Conservation (phyloP, 2,797 vertebrate genomes). For the Hippopotamyrus pictus region DNA sequence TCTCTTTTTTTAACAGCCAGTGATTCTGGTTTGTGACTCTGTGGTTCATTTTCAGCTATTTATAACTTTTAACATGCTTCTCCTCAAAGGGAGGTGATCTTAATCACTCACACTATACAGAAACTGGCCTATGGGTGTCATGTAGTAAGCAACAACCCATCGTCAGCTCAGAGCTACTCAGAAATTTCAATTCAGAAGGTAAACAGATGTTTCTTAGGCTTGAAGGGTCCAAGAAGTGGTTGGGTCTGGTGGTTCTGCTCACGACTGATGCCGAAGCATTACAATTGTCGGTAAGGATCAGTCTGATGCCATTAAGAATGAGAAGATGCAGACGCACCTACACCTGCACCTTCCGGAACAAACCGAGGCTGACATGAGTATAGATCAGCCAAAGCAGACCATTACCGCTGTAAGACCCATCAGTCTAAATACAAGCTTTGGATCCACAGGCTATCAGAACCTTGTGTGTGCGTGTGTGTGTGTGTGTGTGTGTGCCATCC, state of each 20-base stretch:
- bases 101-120: not conserved
- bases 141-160: not conserved
- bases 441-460: not conserved
- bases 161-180: not conserved
- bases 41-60: not conserved
- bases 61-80: not conserved
- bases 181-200: not conserved
- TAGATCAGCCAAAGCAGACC: not conserved
- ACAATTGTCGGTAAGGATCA: not conserved
- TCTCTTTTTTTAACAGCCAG: not conserved
- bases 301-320: not conserved
- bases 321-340: not conserved
- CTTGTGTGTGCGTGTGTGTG: not conserved
- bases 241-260: not conserved
- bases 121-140: not conserved
- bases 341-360: not conserved
- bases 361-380: not conserved
- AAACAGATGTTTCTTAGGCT: not conserved
- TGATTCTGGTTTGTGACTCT: not conserved
- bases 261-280: not conserved
- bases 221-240: not conserved
- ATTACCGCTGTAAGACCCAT: not conserved
- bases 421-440: not conserved
- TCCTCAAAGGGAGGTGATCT: not conserved
- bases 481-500: not conserved